phyloP scores from a whole-genome alignment of 2,797 vertebrate genomes.

The Sebastes itinus region DNA sequence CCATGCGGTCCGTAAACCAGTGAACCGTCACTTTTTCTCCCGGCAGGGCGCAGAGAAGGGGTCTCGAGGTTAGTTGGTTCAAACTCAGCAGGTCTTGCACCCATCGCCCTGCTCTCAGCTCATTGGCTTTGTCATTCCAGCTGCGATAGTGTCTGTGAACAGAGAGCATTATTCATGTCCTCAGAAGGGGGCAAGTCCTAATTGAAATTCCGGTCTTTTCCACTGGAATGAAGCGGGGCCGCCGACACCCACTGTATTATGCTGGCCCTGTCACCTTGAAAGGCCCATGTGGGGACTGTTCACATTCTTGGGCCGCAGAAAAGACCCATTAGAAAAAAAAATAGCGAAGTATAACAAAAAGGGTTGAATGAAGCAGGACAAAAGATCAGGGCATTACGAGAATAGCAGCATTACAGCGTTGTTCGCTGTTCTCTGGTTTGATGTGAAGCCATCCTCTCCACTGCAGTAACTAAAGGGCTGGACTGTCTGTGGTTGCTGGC shows the following conservation, averaged over 20 bases:
- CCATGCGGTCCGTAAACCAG: conserved; percentile 38
- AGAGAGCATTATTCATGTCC: conserved; percentile 82
- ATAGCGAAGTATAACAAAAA: conserved; percentile 18
- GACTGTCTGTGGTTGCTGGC: conserved; percentile 64
- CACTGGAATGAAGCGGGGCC: conserved; percentile 65
- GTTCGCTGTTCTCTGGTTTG: conserved; percentile 32
- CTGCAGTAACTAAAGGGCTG: conserved; percentile 64
- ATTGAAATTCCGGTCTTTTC: conserved; percentile 85
- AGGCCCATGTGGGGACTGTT: conserved; percentile 60
- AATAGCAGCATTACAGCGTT: conserved; percentile 18
- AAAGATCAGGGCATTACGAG: neutral
- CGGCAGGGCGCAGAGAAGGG: conserved; percentile 20
- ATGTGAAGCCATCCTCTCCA: conserved; percentile 42
- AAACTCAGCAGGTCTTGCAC: conserved; percentile 69
- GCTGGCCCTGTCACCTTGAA: conserved; percentile 74
- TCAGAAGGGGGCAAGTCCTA: conserved; percentile 75
- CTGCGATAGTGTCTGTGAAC: conserved; percentile 77
- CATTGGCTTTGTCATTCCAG: conserved; percentile 79
- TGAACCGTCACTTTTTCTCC: conserved; percentile 54
- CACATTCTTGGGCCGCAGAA: conserved; percentile 52
- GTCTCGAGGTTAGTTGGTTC: conserved; percentile 73
- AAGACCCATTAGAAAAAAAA: conserved; percentile 14
- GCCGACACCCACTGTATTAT: conserved; percentile 73
- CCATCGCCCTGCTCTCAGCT: conserved; percentile 62
- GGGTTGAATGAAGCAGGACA: conserved; percentile 32